Evolutionary conservation across 2,797 vertebrate genomes (phyloP).

Genomic region (Coluber constrictor): DNA sequence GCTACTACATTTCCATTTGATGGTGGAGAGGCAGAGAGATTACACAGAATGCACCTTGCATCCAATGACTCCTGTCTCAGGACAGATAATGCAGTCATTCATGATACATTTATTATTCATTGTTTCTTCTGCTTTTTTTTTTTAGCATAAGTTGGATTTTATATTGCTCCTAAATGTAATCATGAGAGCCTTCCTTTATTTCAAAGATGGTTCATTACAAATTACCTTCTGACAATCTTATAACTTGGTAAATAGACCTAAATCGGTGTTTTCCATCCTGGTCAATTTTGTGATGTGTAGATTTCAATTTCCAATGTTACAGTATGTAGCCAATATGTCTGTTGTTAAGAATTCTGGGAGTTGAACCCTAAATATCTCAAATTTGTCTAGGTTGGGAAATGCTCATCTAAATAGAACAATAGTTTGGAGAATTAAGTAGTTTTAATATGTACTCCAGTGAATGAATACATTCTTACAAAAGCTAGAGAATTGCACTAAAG

Average conservation of each 20-base stretch:
- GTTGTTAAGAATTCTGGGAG: background rate
- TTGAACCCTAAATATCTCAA: background rate
- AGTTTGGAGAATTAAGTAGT: background rate
- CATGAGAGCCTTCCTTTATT: background rate
- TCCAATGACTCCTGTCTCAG: background rate
- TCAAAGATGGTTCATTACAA: background rate
- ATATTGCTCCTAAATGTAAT: background rate
- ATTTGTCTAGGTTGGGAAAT: background rate
- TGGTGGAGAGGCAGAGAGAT: background rate
- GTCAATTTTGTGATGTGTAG: background rate
- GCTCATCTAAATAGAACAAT: background rate
- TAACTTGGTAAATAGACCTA: background rate
- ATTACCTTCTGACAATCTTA: background rate
- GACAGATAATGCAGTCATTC: background rate
- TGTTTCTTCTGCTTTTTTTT: background rate
- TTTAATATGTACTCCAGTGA: background rate
- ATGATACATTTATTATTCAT: background rate
- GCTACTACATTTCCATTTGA: background rate
- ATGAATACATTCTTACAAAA: background rate
- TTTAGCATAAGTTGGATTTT: background rate
- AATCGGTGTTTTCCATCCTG: background rate
- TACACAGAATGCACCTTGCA: background rate
- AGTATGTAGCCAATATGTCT: background rate
- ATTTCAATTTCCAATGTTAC: background rate
- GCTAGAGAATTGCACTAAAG: background rate